Percentiles rank a stretch among this genome's conserved stretches.
These are phyloP conservation scores for Bicyclus anynana DNA, from an alignment of 1,140 invertebrate genomes.

Conservation along the genomic window DNA sequence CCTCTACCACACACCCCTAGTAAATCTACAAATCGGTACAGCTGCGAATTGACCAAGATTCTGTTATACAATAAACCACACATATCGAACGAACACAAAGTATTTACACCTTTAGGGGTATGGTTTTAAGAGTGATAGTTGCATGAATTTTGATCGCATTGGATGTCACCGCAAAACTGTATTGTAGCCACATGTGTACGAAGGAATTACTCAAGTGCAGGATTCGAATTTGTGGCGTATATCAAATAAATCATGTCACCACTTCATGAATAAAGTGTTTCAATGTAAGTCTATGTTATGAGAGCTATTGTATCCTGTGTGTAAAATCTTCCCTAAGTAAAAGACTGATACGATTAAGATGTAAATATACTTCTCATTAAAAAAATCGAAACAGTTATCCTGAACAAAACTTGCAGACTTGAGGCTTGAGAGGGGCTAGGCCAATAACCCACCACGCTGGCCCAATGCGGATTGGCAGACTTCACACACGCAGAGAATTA, in stretches of 20 bases:
- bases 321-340: no score
- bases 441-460: no score
- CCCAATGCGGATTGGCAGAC: no score
- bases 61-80: constrained; percentile 14
- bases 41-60: constrained; percentile 24
- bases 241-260: constrained; percentile 28
- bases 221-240: constrained; percentile 28
- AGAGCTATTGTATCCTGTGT: neutral
- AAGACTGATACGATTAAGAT: no score
- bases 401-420: no score
- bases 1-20: constrained; percentile 14
- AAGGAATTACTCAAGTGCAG: constrained; percentile 26
- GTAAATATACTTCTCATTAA: no score
- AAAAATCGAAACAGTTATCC: no score
- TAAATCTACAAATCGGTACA: constrained; percentile 23
- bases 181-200: constrained; percentile 25
- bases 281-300: constrained; percentile 5
- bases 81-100: neutral
- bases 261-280: constrained; percentile 23
- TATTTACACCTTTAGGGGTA: neutral
- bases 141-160: neutral
- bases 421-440: no score
- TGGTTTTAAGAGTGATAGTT: neutral
- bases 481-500: no score
- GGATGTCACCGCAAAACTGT: constrained; percentile 15